A percentile compares a stretch with the other conserved stretches of the same genome.
Evolutionary conservation across 1,140 invertebrate genomes (phyloP).

Genomic region (Drosophila ohnishii): DNA sequence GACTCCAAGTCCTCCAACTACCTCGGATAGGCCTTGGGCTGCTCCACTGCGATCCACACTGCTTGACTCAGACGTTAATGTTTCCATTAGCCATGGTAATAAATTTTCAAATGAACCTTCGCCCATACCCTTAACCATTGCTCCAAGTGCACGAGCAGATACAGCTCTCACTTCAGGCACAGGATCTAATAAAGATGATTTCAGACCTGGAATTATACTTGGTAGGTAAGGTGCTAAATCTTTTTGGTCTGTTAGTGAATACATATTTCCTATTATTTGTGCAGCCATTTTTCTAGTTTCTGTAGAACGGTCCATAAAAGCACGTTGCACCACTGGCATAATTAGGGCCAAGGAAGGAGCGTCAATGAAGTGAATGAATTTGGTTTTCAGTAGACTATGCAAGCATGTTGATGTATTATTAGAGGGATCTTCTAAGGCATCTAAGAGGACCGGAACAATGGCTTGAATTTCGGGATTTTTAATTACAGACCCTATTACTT

Average conservation of each 20-base stretch:
- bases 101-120: slow-evolving; percentile 97
- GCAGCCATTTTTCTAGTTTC: slow-evolving; percentile 99
- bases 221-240: slow-evolving; percentile 98
- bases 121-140: slow-evolving; percentile 98
- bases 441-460: slow-evolving; percentile 95
- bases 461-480: slow-evolving; percentile 99
- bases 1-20: slow-evolving; percentile 97
- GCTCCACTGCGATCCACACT: slow-evolving; percentile 98
- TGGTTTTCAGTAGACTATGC: slow-evolving; percentile 96
- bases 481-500: slow-evolving; percentile 98
- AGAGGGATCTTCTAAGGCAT: slow-evolving; percentile 98
- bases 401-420: slow-evolving; percentile 96
- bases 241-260: slow-evolving; percentile 99
- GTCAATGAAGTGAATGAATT: slow-evolving; percentile 99
- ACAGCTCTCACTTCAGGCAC: slow-evolving; percentile 97
- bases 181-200: slow-evolving; percentile 97
- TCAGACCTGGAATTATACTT: slow-evolving; percentile 97
- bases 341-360: slow-evolving; percentile 98
- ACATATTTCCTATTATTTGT: slow-evolving; percentile 99
- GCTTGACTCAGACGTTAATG: slow-evolving; percentile 96
- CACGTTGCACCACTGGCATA: slow-evolving; percentile 99
- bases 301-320: slow-evolving; percentile 97
- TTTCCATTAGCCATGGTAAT: slow-evolving; percentile 99
- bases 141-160: slow-evolving; percentile 96
- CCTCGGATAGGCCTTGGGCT: slow-evolving; percentile 97